Conservation (phyloP, 2,797 vertebrate genomes). For the Huso huso region DNA sequence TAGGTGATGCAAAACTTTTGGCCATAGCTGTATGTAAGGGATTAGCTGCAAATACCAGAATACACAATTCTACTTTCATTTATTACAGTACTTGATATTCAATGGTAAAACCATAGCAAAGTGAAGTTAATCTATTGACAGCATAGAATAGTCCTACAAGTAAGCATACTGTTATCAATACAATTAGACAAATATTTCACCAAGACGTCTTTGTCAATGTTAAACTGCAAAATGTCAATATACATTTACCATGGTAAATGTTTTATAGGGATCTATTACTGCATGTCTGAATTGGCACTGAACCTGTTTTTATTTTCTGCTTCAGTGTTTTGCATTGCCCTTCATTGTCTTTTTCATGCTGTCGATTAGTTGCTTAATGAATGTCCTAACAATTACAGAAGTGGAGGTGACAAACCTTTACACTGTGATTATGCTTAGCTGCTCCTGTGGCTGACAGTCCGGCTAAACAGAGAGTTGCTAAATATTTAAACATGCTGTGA, state of each 20-base stretch:
- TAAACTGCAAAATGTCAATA: constrained; percentile 29
- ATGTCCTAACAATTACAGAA: background rate
- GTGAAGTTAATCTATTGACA: constrained; percentile 31
- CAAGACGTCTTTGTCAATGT: too few relatives aligned
- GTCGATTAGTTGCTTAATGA: background rate
- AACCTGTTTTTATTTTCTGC: too few relatives aligned
- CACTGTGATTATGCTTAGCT: constrained; percentile 19
- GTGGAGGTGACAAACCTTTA: background rate
- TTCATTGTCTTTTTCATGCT: background rate
- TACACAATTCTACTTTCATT: too few relatives aligned
- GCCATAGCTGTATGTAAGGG: too few relatives aligned
- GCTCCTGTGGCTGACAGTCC: constrained; percentile 53
- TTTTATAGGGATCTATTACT: constrained; percentile 19
- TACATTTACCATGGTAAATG: constrained; percentile 42
- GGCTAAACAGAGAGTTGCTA: constrained; percentile 61
- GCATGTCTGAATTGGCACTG: too few relatives aligned
- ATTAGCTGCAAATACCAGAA: too few relatives aligned
- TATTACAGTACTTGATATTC: too few relatives aligned
- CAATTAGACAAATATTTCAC: too few relatives aligned
- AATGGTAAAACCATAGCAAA: background rate
- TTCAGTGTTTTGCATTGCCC: background rate
- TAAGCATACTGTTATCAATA: too few relatives aligned
- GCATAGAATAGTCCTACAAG: background rate
- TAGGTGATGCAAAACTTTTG: too few relatives aligned
- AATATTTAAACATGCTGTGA: constrained; percentile 72